Evolutionary conservation across 2,797 vertebrate genomes (phyloP).

Genomic region (Tarsius wallacei): DNA sequence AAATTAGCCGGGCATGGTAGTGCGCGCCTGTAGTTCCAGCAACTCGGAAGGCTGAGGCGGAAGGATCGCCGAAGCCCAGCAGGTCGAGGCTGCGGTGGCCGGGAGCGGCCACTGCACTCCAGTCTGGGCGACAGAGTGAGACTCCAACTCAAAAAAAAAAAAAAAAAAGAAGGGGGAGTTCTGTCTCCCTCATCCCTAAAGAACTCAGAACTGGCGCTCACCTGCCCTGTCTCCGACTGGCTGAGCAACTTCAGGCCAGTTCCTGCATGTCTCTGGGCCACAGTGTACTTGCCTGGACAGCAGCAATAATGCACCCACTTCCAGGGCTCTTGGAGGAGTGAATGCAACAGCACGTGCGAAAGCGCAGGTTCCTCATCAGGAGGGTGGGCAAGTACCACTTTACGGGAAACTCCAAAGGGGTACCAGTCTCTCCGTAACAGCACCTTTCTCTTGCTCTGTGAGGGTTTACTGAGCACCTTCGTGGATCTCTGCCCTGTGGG

Average conservation of each 20-base stretch:
- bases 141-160: too few species aligned
- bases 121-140: too few species aligned
- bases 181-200: neutral
- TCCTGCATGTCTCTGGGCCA: neutral
- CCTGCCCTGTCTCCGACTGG: neutral
- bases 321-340: neutral
- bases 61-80: too few species aligned
- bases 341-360: neutral
- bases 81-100: too few species aligned
- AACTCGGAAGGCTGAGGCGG: too few species aligned
- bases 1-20: too few species aligned
- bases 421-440: neutral
- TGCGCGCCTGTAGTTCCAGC: too few species aligned
- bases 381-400: neutral
- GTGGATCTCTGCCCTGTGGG: rapidly evolving
- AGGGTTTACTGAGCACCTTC: neutral
- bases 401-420: neutral
- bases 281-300: conserved; percentile 44
- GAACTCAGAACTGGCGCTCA: too few species aligned
- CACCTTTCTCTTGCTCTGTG: neutral
- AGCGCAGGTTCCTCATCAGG: neutral
- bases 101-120: too few species aligned
- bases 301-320: neutral
- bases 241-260: neutral
- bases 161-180: neutral